Percentiles rank a stretch among this genome's conserved stretches.
Conservation (phyloP, 1,140 invertebrate species). For the Dendrolimus punctatus region DNA sequence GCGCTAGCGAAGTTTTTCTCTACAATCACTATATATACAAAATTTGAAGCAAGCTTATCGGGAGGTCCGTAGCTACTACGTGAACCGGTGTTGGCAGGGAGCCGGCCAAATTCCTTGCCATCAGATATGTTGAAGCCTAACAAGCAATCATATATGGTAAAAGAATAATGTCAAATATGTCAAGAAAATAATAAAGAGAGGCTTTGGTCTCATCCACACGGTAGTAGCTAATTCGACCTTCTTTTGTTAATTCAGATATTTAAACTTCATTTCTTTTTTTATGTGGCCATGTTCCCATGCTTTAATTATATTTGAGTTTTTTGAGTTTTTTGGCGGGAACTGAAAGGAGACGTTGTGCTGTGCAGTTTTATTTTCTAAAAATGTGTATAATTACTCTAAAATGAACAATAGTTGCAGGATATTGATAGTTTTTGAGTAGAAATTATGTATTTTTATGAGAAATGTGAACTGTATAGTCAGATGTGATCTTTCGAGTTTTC, state of each 20-base stretch:
- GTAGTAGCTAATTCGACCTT: conserved; percentile 56
- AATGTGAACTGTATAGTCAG: no score
- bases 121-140: conserved; percentile 46
- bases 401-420: no score
- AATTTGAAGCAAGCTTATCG: background rate
- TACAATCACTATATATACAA: conserved; percentile 20
- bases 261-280: no score
- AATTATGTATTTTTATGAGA: no score
- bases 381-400: no score
- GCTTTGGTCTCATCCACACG: conserved; percentile 47
- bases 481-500: no score
- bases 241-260: conserved; percentile 22
- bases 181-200: conserved; percentile 63
- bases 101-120: conserved; percentile 43
- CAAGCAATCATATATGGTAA: conserved; percentile 43
- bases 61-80: conserved; percentile 61
- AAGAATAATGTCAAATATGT: conserved; percentile 50
- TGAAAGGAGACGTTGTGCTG: no score
- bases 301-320: no score
- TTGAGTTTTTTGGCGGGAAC: no score
- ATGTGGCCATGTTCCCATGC: no score
- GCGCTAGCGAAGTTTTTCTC: conserved; percentile 35
- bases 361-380: no score
- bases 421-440: no score
- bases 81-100: conserved; percentile 44